Percentiles rank a stretch among this genome's conserved stretches.
phyloP scores from a whole-genome alignment of 2,113 vertebrate species.

The Dissostichus mawsoni region DNA sequence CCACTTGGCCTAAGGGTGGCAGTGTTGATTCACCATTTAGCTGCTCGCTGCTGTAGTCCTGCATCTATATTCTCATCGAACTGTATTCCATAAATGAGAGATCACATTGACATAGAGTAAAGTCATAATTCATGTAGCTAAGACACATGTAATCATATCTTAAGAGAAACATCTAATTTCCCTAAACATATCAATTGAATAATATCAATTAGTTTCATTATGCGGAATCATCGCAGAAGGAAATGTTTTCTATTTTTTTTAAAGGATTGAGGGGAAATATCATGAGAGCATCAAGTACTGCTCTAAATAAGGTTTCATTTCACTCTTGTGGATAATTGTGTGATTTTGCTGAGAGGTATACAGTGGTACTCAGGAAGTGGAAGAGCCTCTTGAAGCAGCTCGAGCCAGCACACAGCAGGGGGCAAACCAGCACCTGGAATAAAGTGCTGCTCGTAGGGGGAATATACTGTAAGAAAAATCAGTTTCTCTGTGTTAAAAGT shows the following conservation, averaged over 20 bases:
- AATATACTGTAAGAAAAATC: conserved; percentile 21
- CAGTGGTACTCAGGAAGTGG: background rate
- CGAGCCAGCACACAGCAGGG: conserved; percentile 72
- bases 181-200: background rate
- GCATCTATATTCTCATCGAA: background rate
- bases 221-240: background rate
- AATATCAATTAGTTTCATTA: background rate
- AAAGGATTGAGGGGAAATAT: background rate
- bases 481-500: conserved; percentile 23
- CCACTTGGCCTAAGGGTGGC: conserved; percentile 80
- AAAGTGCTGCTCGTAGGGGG: conserved; percentile 9
- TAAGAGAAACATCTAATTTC: background rate
- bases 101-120: conserved; percentile 2
- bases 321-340: conserved; percentile 9
- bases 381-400: conserved; percentile 58
- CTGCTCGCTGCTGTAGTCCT: background rate
- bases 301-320: conserved; percentile 3
- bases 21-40: conserved; percentile 79
- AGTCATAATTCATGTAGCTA: background rate
- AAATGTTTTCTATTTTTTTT: background rate
- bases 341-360: conserved; percentile 1
- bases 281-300: background rate
- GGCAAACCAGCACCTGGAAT: conserved; percentile 77
- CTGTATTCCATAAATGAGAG: conserved; percentile 24
- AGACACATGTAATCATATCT: background rate